Evolutionary conservation across 2,797 vertebrate species (phyloP).

Genomic region (Trachurus trachurus): DNA sequence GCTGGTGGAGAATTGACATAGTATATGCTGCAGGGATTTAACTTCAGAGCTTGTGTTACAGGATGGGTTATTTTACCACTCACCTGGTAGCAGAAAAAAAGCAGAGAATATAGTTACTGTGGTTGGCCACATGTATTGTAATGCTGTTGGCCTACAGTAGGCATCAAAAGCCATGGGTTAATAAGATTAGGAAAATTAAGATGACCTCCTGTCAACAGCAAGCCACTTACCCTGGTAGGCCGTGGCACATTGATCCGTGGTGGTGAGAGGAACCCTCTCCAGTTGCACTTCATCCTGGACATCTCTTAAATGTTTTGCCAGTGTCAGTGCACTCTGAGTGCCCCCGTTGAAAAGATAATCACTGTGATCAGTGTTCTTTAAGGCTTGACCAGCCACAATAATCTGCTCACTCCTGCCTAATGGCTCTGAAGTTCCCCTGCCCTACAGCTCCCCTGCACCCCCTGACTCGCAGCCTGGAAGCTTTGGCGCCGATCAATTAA

Average conservation of each 20-base stretch:
- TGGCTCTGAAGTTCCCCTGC: conserved; percentile 82
- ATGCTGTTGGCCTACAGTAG: conserved; percentile 35
- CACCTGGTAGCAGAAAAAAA: conserved; percentile 39
- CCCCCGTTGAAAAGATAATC: conserved; percentile 83
- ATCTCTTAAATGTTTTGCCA: conserved; percentile 78
- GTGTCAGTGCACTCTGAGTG: conserved; percentile 79
- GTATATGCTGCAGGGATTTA: conserved; percentile 13
- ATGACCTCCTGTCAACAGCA: conserved; percentile 65
- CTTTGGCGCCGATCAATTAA: conserved; percentile 89
- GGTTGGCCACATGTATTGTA: conserved; percentile 19
- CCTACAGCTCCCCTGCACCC: conserved; percentile 62
- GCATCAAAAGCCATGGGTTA: conserved; percentile 48
- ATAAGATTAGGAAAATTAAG: conserved; percentile 70
- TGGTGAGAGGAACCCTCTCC: conserved; percentile 66
- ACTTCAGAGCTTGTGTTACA: conserved; percentile 13
- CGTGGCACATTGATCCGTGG: conserved; percentile 74
- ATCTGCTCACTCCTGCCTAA: conserved; percentile 85
- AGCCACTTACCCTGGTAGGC: conserved; percentile 61
- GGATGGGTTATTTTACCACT: conserved; percentile 17
- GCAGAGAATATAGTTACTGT: conserved; percentile 17
- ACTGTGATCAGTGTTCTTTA: conserved; percentile 85
- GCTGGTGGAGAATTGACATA: conserved; percentile 28
- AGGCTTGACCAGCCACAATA: conserved; percentile 83
- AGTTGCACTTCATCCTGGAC: conserved; percentile 69
- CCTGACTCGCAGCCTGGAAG: conserved; percentile 66